These are phyloP conservation scores for Arenaria interpres DNA, from an alignment of 2,113 vertebrate genomes.

Conservation along the genomic window DNA sequence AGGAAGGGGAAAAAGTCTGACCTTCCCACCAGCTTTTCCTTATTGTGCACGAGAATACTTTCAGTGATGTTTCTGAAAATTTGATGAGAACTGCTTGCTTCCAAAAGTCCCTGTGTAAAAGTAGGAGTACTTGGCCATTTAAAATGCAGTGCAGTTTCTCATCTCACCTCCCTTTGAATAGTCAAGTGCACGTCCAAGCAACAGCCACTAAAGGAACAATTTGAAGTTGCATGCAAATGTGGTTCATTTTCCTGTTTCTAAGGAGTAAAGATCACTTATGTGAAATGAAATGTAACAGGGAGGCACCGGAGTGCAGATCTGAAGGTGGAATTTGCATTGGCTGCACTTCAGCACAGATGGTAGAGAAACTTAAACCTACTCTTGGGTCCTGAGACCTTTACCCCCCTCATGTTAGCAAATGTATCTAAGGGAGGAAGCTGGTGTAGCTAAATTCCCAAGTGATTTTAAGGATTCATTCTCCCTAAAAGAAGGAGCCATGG, in stretches of 20 bases:
- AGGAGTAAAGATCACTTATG: conserved; percentile 45
- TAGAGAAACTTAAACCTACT: background rate
- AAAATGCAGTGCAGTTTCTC: background rate
- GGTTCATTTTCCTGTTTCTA: conserved; percentile 42
- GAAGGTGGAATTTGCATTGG: conserved; percentile 41
- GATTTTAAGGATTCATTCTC: conserved; percentile 33
- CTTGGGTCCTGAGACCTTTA: conserved; percentile 33
- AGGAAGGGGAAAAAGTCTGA: background rate
- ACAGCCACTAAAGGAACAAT: background rate
- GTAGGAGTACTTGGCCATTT: background rate
- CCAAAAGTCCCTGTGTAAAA: background rate
- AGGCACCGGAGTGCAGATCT: conserved; percentile 29
- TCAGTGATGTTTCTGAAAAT: background rate
- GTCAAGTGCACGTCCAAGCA: background rate
- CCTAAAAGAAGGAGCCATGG: background rate
- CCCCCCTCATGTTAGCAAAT: background rate
- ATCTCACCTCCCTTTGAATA: background rate
- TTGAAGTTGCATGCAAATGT: background rate
- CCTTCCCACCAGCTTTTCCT: background rate
- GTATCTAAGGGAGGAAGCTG: background rate
- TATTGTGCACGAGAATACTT: background rate
- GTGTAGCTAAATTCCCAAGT: background rate
- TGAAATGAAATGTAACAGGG: conserved; percentile 56
- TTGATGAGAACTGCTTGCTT: background rate
- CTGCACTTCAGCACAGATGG: conserved; percentile 29